A percentile compares a stretch with the other conserved stretches of the same genome.
These are phyloP conservation scores for Lanius ludovicianus DNA, from an alignment of 2,113 vertebrate genomes.

Conservation along the genomic window DNA sequence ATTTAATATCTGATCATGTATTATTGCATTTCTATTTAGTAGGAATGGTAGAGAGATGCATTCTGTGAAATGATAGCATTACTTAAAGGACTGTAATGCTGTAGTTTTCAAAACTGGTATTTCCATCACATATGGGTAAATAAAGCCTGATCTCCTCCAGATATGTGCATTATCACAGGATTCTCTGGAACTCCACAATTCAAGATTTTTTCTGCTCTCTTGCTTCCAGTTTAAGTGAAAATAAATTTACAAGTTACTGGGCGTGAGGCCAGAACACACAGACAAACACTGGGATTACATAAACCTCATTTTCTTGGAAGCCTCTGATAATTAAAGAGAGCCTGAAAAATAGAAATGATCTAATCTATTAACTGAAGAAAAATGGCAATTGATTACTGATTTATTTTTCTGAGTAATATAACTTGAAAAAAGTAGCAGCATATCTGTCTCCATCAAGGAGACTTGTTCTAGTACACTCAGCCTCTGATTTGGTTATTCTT, in stretches of 20 bases:
- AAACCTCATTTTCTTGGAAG: background rate
- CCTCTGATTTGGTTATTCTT: background rate
- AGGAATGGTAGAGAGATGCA: background rate
- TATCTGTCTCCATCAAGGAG: background rate
- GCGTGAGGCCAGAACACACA: background rate
- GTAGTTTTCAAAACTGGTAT: background rate
- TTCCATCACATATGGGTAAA: background rate
- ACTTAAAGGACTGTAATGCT: background rate
- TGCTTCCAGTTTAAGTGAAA: background rate
- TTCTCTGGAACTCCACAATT: background rate
- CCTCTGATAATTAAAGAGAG: background rate
- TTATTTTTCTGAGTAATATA: background rate
- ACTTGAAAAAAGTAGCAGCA: background rate
- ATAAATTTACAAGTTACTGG: background rate
- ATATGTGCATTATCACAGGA: background rate
- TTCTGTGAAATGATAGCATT: background rate
- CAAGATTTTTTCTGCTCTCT: background rate
- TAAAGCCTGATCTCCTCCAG: background rate
- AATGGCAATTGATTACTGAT: background rate
- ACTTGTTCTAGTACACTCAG: background rate
- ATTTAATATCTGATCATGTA: background rate
- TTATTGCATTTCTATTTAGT: background rate
- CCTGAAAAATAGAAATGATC: background rate
- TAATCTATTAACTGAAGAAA: background rate
- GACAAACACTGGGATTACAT: background rate